A percentile compares a stretch with the other conserved stretches of the same genome.
These are phyloP conservation scores for Tupaia chinensis DNA, from an alignment of 2,113 vertebrate genomes.

Conservation along the genomic window DNA sequence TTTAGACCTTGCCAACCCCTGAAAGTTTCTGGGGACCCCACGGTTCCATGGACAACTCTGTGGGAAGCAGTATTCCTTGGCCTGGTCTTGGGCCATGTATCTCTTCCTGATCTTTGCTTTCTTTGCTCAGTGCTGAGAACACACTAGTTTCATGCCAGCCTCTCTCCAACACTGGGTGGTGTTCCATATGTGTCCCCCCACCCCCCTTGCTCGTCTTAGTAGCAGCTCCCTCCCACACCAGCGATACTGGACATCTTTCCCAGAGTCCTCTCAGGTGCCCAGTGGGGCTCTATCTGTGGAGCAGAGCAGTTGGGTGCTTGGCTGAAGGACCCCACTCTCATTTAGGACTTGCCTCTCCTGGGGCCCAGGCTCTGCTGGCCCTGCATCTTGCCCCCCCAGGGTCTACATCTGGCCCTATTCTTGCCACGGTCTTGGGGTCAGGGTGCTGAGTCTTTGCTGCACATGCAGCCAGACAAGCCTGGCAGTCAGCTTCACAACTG, in stretches of 20 bases:
- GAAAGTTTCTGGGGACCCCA: background rate
- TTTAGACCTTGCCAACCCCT: background rate
- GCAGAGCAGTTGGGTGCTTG: too few species aligned
- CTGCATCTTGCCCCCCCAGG: background rate
- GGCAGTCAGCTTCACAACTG: background rate
- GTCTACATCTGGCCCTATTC: too few species aligned
- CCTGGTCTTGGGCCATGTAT: fast-evolving
- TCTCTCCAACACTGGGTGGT: background rate
- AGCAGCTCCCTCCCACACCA: too few species aligned
- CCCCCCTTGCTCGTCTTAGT: too few species aligned
- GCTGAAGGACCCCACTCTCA: background rate
- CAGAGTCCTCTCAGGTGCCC: background rate
- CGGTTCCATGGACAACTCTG: background rate
- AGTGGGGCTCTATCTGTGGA: too few species aligned
- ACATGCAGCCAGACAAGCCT: fast-evolving
- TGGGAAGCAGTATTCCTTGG: background rate
- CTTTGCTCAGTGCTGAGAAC: fast-evolving
- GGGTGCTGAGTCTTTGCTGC: background rate
- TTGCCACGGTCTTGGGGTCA: background rate
- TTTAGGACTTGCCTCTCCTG: background rate
- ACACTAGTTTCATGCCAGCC: too few species aligned
- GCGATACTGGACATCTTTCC: background rate
- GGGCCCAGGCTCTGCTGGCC: too few species aligned
- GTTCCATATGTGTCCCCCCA: too few species aligned
- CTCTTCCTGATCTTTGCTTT: background rate